Base-by-base conservation (phyloP, 2,888 invertebrate genomes). In the Poecilobothrus nobilitatus region DNA sequence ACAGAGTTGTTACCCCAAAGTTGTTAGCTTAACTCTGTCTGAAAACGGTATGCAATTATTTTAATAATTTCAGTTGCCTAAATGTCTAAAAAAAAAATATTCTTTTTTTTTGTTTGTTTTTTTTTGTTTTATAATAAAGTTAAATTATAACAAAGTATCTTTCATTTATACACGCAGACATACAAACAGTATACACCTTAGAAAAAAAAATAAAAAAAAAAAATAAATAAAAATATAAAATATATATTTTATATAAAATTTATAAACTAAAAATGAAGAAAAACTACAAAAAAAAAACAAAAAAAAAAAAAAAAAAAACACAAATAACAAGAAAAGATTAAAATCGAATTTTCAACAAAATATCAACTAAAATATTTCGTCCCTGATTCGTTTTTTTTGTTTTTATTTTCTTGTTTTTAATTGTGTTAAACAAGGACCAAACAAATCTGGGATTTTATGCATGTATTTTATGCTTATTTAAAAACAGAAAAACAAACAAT, bases 1-100 rank as follows among this genome's bases (percentile, higher is more conserved):
- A 80, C 80, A 79, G 79, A 81, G 81, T 78, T 72, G 27, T 70
- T 64, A 69, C 68, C 69, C 72, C 72, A 74, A 75, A 77, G 76
- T 53, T 53, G 53, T 78, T 76, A 75, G 77, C 74, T 74, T 77
- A 78, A 78, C 80, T 80, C 81, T 80, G 79, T 78, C 80, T 78
- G 80, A 79, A 77, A 77, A 78, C 79, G 79, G 77, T 76, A 67
- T 71, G 70, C 64, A 68, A 66, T 67, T 37, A 68, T 66, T 53
- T 53, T n/a, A 18, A 18, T 6, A 53, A 53, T 53, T 18, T 53
- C 18, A 53, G 53, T 18, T n/a, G 53, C 53, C 53, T 53, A 53
- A 53, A 53, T 18, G 53, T 53, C 53, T 53, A 6, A 18, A 53
- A 53, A 53, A 18, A 12, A 15, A 18, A 6, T 6, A 53, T 2